phyloP scores from a whole-genome alignment of 2,888 invertebrate genomes.

The Baccha elongata region DNA sequence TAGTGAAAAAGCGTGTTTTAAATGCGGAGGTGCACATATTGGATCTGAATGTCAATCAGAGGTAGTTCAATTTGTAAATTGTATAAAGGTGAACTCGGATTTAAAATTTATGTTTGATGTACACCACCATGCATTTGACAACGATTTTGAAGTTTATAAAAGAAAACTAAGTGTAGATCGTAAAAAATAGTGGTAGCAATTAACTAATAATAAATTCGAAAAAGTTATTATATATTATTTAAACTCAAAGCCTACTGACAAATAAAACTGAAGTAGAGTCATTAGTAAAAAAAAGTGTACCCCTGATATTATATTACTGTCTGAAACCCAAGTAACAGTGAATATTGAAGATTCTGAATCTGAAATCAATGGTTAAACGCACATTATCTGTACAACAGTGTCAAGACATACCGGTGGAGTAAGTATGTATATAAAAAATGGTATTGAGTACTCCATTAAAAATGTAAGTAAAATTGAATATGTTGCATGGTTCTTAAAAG shows the following conservation, averaged over 20 bases:
- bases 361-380: not conserved
- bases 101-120: not conserved
- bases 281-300: no score
- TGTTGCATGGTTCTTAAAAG: not conserved
- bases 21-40: not conserved
- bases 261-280: no score
- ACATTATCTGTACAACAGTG: not conserved
- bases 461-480: not conserved
- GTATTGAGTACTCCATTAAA: not conserved
- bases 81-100: no score
- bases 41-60: no score
- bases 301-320: not conserved
- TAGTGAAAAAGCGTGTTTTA: not conserved
- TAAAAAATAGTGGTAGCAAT: no score
- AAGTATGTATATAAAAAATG: not conserved
- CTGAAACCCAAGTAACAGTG: not conserved
- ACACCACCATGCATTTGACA: not conserved
- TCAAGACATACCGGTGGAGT: not conserved
- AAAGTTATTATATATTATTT: no score
- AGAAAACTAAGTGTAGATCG: not conserved
- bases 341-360: not conserved
- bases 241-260: no score
- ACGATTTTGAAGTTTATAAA: not conserved
- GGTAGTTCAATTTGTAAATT: no score
- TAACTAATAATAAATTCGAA: no score